phyloP scores from a whole-genome alignment of 2,113 vertebrate genomes.

The Cochlearius cochlearius region DNA sequence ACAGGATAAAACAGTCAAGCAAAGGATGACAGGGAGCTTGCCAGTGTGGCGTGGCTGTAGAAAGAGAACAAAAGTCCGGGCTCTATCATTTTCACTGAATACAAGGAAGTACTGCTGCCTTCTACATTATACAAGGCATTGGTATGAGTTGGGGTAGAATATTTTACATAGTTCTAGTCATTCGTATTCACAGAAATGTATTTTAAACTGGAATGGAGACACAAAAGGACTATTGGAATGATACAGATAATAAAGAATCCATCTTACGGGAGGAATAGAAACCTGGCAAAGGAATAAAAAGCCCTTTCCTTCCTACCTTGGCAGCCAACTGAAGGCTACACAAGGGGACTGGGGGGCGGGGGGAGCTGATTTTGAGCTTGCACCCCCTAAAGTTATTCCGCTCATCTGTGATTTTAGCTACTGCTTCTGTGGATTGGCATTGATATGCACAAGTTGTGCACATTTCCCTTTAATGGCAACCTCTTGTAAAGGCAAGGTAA shows the following conservation, averaged over 20 bases:
- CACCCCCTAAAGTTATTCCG: background rate
- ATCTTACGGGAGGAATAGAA: background rate
- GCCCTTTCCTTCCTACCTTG: background rate
- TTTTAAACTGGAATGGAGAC: background rate
- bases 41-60: background rate
- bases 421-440: background rate
- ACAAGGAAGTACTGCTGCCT: background rate
- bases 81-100: background rate
- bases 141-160: background rate
- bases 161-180: background rate
- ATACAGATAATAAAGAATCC: background rate
- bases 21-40: background rate
- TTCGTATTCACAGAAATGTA: background rate
- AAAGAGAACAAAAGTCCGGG: background rate
- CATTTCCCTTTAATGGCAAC: background rate
- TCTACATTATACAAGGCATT: background rate
- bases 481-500: background rate
- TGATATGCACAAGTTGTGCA: background rate
- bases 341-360: background rate
- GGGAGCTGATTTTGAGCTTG: background rate
- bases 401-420: background rate
- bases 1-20: background rate
- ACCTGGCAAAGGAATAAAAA: background rate
- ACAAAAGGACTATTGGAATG: background rate
- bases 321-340: background rate